Percentiles rank a stretch among this genome's conserved stretches.
phyloP scores from a whole-genome alignment of 2,797 vertebrate genomes.

The Sus cebifrons region DNA sequence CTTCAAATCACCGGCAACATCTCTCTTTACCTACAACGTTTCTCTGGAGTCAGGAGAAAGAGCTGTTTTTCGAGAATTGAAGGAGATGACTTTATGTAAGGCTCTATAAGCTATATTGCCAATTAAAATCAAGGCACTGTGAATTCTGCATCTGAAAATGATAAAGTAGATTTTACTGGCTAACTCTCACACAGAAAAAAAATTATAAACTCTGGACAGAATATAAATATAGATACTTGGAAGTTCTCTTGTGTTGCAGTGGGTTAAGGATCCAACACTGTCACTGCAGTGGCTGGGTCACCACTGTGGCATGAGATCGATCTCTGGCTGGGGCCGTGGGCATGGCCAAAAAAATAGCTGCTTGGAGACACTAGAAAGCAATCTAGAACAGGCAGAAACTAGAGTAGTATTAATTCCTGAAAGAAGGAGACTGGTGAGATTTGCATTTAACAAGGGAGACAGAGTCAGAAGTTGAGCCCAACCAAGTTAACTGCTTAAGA shows the following conservation, averaged over 20 bases:
- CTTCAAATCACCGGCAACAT: neutral
- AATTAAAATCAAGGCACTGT: neutral
- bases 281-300: too few relatives aligned
- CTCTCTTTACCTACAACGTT: neutral
- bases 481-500: neutral
- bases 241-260: too few relatives aligned
- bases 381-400: neutral
- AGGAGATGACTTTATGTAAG: neutral
- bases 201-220: neutral
- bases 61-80: neutral
- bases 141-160: neutral
- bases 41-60: neutral
- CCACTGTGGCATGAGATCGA: too few relatives aligned
- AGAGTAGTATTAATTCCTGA: neutral
- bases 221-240: neutral
- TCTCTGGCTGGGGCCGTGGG: too few relatives aligned
- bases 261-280: too few relatives aligned
- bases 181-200: neutral
- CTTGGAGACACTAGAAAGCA: neutral
- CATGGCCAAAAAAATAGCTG: neutral
- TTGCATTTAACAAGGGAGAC: neutral
- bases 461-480: neutral
- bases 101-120: neutral
- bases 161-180: neutral
- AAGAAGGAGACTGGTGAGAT: constrained; percentile 6